phyloP scores from a whole-genome alignment of 2,888 invertebrate species.

The Carabus problematicus region DNA sequence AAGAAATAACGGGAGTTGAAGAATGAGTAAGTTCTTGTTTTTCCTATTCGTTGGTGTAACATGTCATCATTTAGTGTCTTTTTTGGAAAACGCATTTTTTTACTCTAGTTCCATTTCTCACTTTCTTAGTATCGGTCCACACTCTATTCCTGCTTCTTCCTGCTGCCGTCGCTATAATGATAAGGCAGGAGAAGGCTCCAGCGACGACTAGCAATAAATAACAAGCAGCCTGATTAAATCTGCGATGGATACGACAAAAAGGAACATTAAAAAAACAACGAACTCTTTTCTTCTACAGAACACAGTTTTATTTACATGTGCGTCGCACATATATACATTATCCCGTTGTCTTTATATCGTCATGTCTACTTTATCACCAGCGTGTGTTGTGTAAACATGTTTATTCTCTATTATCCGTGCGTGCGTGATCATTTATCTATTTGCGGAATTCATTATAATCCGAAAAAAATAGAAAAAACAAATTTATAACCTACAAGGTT shows the following conservation, averaged over 20 bases:
- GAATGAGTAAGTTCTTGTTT: slow-evolving; percentile 25
- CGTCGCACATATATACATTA: neutral
- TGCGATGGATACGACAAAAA: slow-evolving; percentile 35
- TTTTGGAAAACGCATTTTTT: slow-evolving; percentile 40
- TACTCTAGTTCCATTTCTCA: slow-evolving; percentile 31
- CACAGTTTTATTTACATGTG: slow-evolving; percentile 31
- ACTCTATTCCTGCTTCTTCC: neutral
- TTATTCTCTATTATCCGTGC: too few relatives aligned
- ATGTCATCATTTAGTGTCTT: slow-evolving; percentile 39
- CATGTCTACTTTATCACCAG: neutral
- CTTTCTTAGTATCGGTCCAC: slow-evolving; percentile 22
- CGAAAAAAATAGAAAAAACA: neutral
- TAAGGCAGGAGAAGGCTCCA: slow-evolving; percentile 27
- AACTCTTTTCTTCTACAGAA: slow-evolving; percentile 22
- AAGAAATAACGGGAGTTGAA: slow-evolving; percentile 16
- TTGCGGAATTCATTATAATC: too few relatives aligned
- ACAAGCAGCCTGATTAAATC: slow-evolving; percentile 37
- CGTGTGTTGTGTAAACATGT: too few relatives aligned
- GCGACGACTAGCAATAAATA: slow-evolving; percentile 39
- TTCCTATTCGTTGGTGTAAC: slow-evolving; percentile 11
- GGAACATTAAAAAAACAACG: slow-evolving; percentile 36
- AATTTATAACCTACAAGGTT: neutral
- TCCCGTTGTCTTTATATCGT: neutral
- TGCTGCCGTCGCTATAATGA: slow-evolving; percentile 4
- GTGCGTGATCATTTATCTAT: too few relatives aligned